Conservation (phyloP, 2,113 vertebrate species). For the Hucho hucho region DNA sequence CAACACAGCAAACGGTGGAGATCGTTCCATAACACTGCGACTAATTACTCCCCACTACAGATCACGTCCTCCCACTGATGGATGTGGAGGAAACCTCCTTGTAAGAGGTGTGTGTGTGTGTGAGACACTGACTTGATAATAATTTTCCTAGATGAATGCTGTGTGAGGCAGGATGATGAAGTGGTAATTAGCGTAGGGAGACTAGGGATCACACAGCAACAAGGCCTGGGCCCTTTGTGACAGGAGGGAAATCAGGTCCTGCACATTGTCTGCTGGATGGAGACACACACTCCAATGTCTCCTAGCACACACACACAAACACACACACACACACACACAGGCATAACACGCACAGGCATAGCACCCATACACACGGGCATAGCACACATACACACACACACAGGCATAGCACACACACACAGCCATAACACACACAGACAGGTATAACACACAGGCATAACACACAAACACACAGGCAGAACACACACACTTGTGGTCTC, state of each 20-base stretch:
- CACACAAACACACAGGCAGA: too few relatives aligned
- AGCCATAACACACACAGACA: too few relatives aligned
- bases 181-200: constrained; percentile 79
- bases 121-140: constrained; percentile 87
- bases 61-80: constrained; percentile 81
- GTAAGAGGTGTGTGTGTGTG: not conserved
- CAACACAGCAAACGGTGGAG: constrained; percentile 76
- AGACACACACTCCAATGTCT: constrained; percentile 11
- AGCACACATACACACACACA: too few relatives aligned
- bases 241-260: constrained; percentile 62
- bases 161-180: constrained; percentile 93
- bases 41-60: constrained; percentile 88
- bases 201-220: constrained; percentile 87
- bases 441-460: too few relatives aligned
- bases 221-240: constrained; percentile 75
- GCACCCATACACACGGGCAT: not conserved
- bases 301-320: constrained; percentile 21
- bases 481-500: too few relatives aligned
- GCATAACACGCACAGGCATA: not conserved
- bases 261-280: constrained; percentile 34
- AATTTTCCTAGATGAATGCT: constrained; percentile 96
- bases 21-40: constrained; percentile 78
- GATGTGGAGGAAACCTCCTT: constrained; percentile 62
- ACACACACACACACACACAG: not conserved
- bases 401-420: too few relatives aligned